Evolutionary conservation across 2,113 vertebrate genomes (phyloP).

Genomic region (Mesoclemmys tuberculata): DNA sequence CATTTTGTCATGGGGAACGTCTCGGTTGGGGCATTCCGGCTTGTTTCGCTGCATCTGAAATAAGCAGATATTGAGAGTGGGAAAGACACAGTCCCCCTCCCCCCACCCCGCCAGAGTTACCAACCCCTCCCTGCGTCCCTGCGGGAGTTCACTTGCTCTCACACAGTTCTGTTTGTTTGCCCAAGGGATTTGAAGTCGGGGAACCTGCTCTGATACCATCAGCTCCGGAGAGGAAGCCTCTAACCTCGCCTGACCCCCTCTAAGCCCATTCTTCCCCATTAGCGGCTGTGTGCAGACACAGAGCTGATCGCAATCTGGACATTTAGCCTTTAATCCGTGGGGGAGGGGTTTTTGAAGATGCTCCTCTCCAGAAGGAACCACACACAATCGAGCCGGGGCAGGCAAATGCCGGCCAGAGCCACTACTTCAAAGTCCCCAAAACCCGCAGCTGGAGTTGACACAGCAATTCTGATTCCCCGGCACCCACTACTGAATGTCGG

Average conservation of each 20-base stretch:
- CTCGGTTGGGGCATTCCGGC: too few relatives aligned
- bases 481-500: too few relatives aligned
- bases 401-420: not conserved
- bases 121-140: not conserved
- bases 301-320: conserved; percentile 56
- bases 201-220: conserved; percentile 78
- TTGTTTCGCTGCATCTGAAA: not conserved
- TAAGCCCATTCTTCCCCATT: conserved; percentile 77
- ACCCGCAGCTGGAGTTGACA: too few relatives aligned
- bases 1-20: too few relatives aligned
- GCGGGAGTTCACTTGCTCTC: conserved; percentile 54
- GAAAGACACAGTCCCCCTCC: not conserved
- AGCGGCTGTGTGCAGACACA: conserved; percentile 41
- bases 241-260: conserved; percentile 78
- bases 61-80: not conserved
- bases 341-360: not conserved
- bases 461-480: too few relatives aligned
- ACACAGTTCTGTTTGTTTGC: conserved; percentile 75
- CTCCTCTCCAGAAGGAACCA: not conserved
- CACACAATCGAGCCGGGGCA: not conserved
- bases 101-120: not conserved
- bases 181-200: conserved; percentile 76
- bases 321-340: conserved; percentile 54
- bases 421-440: too few relatives aligned
- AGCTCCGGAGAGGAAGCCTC: conserved; percentile 66